Evolutionary conservation across 2,888 invertebrate genomes (phyloP).

Genomic region (Pandemis heparana): DNA sequence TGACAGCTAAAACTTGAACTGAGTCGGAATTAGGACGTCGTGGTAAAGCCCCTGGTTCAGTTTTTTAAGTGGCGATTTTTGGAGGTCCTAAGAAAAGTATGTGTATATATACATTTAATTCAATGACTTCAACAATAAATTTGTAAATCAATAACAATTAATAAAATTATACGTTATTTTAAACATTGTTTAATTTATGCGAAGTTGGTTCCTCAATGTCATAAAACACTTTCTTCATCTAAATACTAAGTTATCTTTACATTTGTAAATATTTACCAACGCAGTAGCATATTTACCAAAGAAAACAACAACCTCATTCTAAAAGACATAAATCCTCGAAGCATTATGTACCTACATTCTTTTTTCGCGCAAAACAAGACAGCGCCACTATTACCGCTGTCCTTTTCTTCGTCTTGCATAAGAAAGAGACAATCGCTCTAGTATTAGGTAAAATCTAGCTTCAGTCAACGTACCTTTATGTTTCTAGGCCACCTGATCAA

Average conservation of each 20-base stretch:
- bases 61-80: too few species aligned
- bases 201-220: neutral
- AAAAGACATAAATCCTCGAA: neutral
- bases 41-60: too few species aligned
- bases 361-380: neutral
- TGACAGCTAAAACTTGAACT: too few species aligned
- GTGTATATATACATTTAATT: too few species aligned
- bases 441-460: neutral
- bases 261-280: neutral
- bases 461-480: slow-evolving; percentile 46
- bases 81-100: too few species aligned
- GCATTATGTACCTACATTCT: neutral
- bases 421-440: neutral
- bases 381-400: neutral
- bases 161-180: too few species aligned
- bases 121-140: too few species aligned
- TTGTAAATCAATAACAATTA: too few species aligned
- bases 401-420: neutral
- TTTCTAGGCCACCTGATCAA: slow-evolving; percentile 48
- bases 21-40: too few species aligned
- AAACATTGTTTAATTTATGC: neutral
- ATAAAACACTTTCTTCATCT: neutral
- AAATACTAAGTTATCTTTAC: neutral
- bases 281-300: neutral
- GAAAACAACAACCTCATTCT: neutral